Evolutionary conservation across 2,888 invertebrate species (phyloP), one percentile per base, ranked within the genome.

Genomic region (Diarsia dahlii): DNA sequence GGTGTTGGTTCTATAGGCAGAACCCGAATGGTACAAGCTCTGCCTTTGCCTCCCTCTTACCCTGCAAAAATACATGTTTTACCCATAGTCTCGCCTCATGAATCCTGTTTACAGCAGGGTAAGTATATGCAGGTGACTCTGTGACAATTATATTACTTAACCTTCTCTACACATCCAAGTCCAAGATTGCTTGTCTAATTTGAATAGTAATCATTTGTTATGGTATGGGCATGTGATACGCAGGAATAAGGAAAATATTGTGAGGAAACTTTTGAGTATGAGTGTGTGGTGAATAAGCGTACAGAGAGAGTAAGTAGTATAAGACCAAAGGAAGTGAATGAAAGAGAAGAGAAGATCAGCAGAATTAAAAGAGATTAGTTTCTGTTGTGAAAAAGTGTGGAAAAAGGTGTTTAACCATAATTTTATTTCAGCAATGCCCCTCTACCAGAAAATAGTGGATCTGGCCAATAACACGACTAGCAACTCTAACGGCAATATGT

Each of bases 361-460:
- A 28, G 28, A 28, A 28, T 28, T 28, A 39, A 39, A 39, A 28
- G 28, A 28, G 28, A 28, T 28, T 28, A 28, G 28, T 28, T 39
- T 39, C 39, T 39, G 39, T 39, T 39, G 39, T 39, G 6, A 9
- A 15, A 20, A 13, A 65, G 15, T 12, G 28, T 68, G 15, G 12
- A 18, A n/a, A 69, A n/a, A 34, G 8, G 18, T 39, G 18, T 69
- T 71, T 39, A n/a, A 39, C 3, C 0, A n/a, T 23, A 5, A 58
- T 10, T 79, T 64, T 64, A 52, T 88, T 93, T 86, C 93, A 95
- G 97, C 98, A 28, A 96, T 98, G 92, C 97, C 98, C 12, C 93
- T 98, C 12, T 98, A 98, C 93, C 98, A 99, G 92, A 97, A 98
- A 92, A 96, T 99, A 58, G 97, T 99, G 62, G 98, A 99, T 88